These are phyloP conservation scores for Lepidurus couesii DNA, from an alignment of 1,140 invertebrate species.

Conservation along the genomic window DNA sequence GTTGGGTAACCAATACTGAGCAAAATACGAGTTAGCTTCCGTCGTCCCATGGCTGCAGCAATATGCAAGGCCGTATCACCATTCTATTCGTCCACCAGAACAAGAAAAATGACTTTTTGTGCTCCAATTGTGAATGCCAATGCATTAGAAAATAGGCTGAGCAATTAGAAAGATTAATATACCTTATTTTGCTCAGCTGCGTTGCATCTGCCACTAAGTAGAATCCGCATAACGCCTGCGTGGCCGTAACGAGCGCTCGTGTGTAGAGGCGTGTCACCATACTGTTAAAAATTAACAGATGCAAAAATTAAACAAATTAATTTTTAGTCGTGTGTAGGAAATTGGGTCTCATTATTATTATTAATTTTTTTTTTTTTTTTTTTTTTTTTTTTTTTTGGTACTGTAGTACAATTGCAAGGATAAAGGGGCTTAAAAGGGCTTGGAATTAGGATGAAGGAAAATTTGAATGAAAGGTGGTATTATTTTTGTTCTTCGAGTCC, in stretches of 20 bases:
- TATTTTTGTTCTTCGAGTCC: not conserved
- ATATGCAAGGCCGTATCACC: constrained; percentile 91
- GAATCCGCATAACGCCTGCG: constrained; percentile 87
- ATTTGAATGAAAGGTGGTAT: not conserved
- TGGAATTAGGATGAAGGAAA: not conserved
- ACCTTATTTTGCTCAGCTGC: constrained; percentile 88
- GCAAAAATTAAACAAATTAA: not conserved
- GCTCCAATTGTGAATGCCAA: constrained; percentile 1
- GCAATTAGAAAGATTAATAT: constrained; percentile 34
- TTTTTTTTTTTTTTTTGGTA: not conserved
- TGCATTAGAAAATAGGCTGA: not conserved
- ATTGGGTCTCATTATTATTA: too few species aligned
- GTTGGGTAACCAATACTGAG: constrained; percentile 78
- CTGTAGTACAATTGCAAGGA: not conserved
- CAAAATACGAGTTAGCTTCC: constrained; percentile 85
- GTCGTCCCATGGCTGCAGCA: constrained; percentile 81
- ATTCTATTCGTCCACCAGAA: constrained; percentile 56
- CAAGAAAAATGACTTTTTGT: constrained; percentile 25
- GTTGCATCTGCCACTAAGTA: constrained; percentile 80
- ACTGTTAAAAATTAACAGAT: constrained; percentile 53
- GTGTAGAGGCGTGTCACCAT: constrained; percentile 92
- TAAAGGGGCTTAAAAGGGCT: not conserved
- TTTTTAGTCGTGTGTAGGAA: not conserved
- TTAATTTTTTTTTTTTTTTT: too few species aligned
- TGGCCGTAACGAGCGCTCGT: constrained; percentile 92